Evolutionary conservation across 2,888 invertebrate species (phyloP).

Genomic region (Leptinotarsa juncta): DNA sequence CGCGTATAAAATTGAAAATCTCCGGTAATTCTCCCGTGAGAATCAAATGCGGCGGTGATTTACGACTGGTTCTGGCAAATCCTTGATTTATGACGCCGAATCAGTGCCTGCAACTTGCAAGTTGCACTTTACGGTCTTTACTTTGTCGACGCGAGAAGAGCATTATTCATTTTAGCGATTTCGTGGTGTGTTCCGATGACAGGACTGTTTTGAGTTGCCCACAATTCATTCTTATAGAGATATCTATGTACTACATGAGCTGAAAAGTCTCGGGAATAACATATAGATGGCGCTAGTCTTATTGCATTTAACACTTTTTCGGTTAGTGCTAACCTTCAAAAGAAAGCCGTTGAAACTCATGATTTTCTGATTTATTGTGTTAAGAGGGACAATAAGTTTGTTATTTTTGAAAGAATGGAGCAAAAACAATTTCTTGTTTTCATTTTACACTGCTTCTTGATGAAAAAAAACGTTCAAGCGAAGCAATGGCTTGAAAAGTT

Average conservation of each 20-base stretch:
- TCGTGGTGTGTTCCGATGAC: conserved; percentile 3
- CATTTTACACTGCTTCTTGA: no score
- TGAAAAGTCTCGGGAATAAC: no score
- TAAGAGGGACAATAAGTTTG: no score
- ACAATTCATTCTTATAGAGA: background rate
- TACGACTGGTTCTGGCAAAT: conserved; percentile 40
- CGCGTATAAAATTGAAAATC: conserved; percentile 45
- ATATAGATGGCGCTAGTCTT: no score
- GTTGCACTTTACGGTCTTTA: conserved; percentile 15
- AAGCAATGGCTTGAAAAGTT: no score
- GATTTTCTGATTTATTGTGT: no score
- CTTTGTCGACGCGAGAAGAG: background rate
- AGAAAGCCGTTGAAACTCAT: no score
- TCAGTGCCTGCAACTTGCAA: background rate
- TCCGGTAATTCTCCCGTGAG: conserved; percentile 40
- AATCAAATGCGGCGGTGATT: conserved; percentile 42
- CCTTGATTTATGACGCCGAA: conserved; percentile 38
- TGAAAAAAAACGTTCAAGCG: no score
- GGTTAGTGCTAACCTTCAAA: no score
- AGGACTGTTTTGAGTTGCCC: background rate
- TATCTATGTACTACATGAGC: background rate
- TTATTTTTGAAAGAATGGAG: no score
- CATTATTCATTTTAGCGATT: conserved; percentile 9
- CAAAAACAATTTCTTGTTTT: no score
- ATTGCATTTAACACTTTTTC: no score